Evolutionary conservation across 2,888 invertebrate genomes (phyloP), one percentile per base, ranked within the genome.

Genomic region (Scaeva pyrastri): DNA sequence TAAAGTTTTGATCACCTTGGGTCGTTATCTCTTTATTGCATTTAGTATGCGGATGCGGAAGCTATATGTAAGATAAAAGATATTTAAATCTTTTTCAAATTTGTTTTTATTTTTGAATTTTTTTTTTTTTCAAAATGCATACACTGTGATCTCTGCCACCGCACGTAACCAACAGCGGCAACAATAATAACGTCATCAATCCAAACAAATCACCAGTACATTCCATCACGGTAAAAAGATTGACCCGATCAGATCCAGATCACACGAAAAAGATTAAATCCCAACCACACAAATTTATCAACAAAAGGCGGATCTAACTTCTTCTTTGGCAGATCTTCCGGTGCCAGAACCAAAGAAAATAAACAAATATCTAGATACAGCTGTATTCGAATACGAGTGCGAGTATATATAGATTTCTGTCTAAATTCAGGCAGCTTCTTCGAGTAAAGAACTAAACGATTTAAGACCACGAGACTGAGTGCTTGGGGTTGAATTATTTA

Each of bases 391-490:
- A n/a, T n/a, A n/a, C n/a, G n/a, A n/a, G n/a, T n/a, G 23, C 10
- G 10, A 11, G 10, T 11, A 2, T 52, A 23, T 52, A 2, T 50
- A 21, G 52, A 23, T 23, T 52, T 21, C 14, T 41, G 8, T 19
- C 19, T 12, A 39, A 11, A 1, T 5, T 48, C 10, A 8, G 5
- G 8, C 19, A 21, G 2, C 7, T n/a, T 31, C 7, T n/a, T 31
- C n/a, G 12, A 4, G 16, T 7, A 26, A 36, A 74, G 82, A 86
- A 82, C 86, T 86, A 78, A 21, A 66, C 77, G 77, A 71, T 78
- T 45, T 43, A 74, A 86, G 41, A 81, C 74, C 82, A 71, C 86
- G 78, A 77, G 73, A 86, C 86, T 82, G 78, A 82, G 70, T 86
- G 82, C 60, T 71, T 71, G 58, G 73, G 77, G 74, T 74, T 62